These are phyloP conservation scores for Ptilorrhoa leucosticta DNA, from an alignment of 2,113 vertebrate genomes.

Conservation along the genomic window DNA sequence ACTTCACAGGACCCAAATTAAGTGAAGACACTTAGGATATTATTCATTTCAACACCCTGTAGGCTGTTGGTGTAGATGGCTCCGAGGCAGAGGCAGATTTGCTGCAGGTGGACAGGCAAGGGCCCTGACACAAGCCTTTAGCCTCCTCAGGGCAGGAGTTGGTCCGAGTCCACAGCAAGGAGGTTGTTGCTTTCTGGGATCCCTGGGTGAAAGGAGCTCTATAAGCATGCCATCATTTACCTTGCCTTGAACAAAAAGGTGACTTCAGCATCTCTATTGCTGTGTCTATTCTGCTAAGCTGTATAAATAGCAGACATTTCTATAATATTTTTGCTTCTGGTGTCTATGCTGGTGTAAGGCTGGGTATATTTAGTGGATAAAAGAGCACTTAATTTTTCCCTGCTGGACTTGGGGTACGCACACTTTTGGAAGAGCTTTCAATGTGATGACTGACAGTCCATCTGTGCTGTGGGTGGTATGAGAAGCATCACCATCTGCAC, in stretches of 20 bases:
- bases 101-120: background rate
- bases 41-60: background rate
- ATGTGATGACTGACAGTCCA: constrained; percentile 59
- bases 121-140: background rate
- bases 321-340: constrained; percentile 21
- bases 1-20: background rate
- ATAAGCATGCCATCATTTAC: background rate
- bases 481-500: constrained; percentile 55
- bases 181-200: background rate
- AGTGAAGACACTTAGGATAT: background rate
- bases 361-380: background rate
- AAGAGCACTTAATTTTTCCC: constrained; percentile 10
- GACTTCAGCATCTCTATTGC: background rate
- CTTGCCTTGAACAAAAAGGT: background rate
- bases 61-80: background rate
- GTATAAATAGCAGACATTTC: constrained; percentile 11
- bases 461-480: constrained; percentile 53
- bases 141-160: background rate
- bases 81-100: background rate
- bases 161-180: background rate
- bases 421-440: constrained; percentile 13
- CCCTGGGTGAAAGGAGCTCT: background rate
- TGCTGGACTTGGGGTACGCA: constrained; percentile 5
- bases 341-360: background rate
- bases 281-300: background rate